These are phyloP conservation scores for Scalopus aquaticus DNA, from an alignment of 2,113 vertebrate species.

Conservation along the genomic window DNA sequence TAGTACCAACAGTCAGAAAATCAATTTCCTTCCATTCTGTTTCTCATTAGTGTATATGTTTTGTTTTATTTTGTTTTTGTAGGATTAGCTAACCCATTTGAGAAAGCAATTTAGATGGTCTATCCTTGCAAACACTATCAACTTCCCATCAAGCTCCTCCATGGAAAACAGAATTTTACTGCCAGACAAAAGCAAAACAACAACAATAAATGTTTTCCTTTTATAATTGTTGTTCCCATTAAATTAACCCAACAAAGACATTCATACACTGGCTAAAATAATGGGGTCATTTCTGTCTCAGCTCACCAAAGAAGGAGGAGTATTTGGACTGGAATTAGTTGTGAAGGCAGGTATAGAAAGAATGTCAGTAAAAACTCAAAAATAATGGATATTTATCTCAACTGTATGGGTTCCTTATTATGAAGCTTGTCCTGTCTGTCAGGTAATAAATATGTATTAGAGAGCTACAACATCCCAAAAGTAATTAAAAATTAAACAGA, in stretches of 20 bases:
- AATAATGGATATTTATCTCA: slow-evolving; percentile 48
- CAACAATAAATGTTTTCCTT: not conserved
- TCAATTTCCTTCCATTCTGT: slow-evolving; percentile 45
- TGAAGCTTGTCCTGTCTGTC: slow-evolving; percentile 20
- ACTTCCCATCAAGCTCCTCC: not conserved
- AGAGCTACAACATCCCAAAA: slow-evolving; percentile 63
- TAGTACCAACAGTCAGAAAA: not conserved
- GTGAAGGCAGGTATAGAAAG: not conserved
- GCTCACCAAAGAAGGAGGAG: not conserved
- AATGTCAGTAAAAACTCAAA: slow-evolving; percentile 19
- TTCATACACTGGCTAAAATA: not conserved
- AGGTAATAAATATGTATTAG: slow-evolving; percentile 77
- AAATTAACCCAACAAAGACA: not conserved
- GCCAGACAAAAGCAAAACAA: slow-evolving; percentile 17
- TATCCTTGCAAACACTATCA: not conserved
- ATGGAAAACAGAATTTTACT: not conserved
- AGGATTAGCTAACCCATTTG: not conserved
- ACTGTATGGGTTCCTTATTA: slow-evolving; percentile 22
- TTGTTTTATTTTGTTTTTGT: slow-evolving; percentile 27
- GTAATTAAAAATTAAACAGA: slow-evolving; percentile 81
- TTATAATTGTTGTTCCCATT: slow-evolving; percentile 22
- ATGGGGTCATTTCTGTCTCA: not conserved
- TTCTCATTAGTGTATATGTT: slow-evolving; percentile 51
- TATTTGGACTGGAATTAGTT: not conserved
- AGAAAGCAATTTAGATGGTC: slow-evolving; percentile 16